Evolutionary conservation across 2,113 vertebrate genomes (phyloP), one percentile per base, ranked within the genome.

Genomic region (Notarius lentiginosus): DNA sequence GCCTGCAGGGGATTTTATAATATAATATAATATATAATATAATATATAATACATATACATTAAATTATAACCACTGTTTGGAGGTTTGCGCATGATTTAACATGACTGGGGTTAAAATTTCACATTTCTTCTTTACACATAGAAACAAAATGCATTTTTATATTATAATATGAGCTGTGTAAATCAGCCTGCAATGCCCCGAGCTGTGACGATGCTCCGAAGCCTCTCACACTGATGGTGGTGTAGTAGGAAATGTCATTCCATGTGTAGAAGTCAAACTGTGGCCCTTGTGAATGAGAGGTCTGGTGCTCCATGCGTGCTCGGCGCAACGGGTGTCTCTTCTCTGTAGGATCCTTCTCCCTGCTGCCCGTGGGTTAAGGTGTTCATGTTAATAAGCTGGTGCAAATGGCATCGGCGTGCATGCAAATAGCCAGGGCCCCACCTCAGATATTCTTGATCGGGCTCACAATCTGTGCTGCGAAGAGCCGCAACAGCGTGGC

Each of bases 401-500:
- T 95, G 93, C 91, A 94, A 92, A 93, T 92, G 93, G 94, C 93
- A 94, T 94, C 89, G 87, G 85, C 88, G 66, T 89, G 84, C 88
- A 91, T 89, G 90, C 91, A 88, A 90, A 90, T 93, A 94, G 93
- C 92, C 93, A 92, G 94, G 88, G 92, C 93, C 92, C 93, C 93
- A 89, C 92, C 92, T 93, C 94, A 92, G 93, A 93, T 94, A 93
- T 94, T 94, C 93, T 94, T 94, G 92, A 93, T 85, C 93, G 93
- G 91, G 94, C 93, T 89, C 89, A 86, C 95, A 95, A 95, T 96
- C 95, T 96, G 95, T 96, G 95, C 94, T 94, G 95, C 88, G 95
- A 96, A 96, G 94, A 94, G 92, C 93, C 84, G 94, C 93, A 91
- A 93, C 94, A 93, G 94, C 91, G 90, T 92, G 91, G 91, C 92